These are phyloP conservation scores for Arrhamphus sclerolepis DNA, from an alignment of 2,797 vertebrate species.

Conservation along the genomic window DNA sequence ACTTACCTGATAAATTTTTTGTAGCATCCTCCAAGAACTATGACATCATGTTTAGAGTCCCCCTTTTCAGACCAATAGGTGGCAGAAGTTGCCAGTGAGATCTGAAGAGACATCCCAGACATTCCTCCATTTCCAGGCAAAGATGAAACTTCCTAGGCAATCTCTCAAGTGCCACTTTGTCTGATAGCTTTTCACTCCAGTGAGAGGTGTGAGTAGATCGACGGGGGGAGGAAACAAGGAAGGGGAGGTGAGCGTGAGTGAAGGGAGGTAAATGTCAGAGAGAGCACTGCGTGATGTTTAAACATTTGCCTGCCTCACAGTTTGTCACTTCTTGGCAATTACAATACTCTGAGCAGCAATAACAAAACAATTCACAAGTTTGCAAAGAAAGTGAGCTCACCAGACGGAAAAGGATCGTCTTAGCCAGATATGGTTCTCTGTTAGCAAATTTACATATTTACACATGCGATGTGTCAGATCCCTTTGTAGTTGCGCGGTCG, in stretches of 20 bases:
- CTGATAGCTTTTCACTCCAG: conserved; percentile 76
- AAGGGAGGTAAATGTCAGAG: conserved; percentile 68
- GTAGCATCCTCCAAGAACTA: conserved; percentile 23
- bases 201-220: conserved; percentile 68
- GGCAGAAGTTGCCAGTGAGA: conserved; percentile 77
- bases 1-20: conserved; percentile 38
- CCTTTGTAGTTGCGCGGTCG: conserved; percentile 16
- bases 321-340: conserved; percentile 69
- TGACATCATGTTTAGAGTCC: conserved; percentile 62
- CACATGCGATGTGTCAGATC: conserved; percentile 8
- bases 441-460: conserved; percentile 19
- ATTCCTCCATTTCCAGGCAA: conserved; percentile 73
- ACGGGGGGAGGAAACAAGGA: conserved; percentile 51
- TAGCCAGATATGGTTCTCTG: conserved; percentile 38
- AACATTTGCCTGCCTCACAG: conserved; percentile 67
- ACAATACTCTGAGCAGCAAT: conserved; percentile 65
- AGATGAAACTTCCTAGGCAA: conserved; percentile 76
- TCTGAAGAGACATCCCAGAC: conserved; percentile 55
- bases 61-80: conserved; percentile 78
- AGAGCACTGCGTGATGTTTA: conserved; percentile 64
- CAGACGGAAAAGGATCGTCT: conserved; percentile 47
- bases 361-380: conserved; percentile 60
- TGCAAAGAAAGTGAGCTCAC: conserved; percentile 49
- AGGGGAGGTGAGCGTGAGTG: conserved; percentile 37
- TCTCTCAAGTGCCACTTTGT: conserved; percentile 81